Evolutionary conservation across 2,113 vertebrate genomes (phyloP).

Genomic region (Loxodonta africana): DNA sequence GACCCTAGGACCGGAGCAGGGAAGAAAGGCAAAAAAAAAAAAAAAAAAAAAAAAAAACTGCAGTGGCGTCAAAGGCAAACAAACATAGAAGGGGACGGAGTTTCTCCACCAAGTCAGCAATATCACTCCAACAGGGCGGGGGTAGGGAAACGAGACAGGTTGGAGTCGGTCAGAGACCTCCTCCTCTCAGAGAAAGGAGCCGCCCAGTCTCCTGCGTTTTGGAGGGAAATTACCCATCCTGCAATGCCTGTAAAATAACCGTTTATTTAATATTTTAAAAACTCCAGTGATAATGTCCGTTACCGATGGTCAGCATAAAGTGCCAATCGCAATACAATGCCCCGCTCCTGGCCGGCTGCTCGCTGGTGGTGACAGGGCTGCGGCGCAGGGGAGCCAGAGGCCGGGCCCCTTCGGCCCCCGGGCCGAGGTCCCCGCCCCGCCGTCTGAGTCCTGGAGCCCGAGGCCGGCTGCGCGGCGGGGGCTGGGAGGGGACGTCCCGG

Average conservation of each 20-base stretch:
- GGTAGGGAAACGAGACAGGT: not conserved
- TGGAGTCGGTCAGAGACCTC: not conserved
- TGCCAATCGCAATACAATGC: conserved; percentile 97
- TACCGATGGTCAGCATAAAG: conserved; percentile 98
- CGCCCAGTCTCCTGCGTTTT: not conserved
- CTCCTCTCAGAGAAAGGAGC: not conserved
- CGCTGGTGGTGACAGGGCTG: conserved; percentile 27
- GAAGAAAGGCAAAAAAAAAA: not conserved
- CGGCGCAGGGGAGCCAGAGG: conserved; percentile 76
- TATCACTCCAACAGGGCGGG: accelerated
- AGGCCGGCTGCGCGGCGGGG: not conserved
- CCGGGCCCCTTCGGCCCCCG: conserved; percentile 31
- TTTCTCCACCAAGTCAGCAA: not conserved
- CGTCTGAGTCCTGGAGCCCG: not conserved
- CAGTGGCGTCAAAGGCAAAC: not conserved
- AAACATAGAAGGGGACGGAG: accelerated
- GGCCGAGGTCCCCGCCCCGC: accelerated
- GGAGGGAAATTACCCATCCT: conserved; percentile 44
- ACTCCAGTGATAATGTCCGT: conserved; percentile 99
- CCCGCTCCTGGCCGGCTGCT: conserved; percentile 91
- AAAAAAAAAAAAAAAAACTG: not conserved
- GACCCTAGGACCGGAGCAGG: not conserved
- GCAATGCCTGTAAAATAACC: conserved; percentile 94
- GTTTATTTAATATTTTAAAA: conserved; percentile 95
- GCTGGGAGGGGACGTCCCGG: accelerated